Evolutionary conservation across 1,140 invertebrate species (phyloP).

Genomic region (Drosophila leontia): DNA sequence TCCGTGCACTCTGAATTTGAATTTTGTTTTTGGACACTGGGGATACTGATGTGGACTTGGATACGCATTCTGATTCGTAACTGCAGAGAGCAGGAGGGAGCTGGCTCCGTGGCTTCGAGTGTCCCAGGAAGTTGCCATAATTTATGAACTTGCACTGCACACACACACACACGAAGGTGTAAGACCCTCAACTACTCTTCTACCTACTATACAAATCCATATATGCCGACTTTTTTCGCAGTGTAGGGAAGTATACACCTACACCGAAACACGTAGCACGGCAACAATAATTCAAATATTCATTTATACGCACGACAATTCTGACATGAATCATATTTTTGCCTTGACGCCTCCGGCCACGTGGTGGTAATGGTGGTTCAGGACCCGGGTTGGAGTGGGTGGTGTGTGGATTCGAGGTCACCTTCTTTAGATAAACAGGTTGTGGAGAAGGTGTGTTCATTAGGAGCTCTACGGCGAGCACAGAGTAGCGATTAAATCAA

Average conservation of each 20-base stretch:
- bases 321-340: slow-evolving; percentile 71
- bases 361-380: not conserved
- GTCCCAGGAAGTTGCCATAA: slow-evolving; percentile 60
- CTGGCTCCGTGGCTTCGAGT: slow-evolving; percentile 35
- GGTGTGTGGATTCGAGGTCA: slow-evolving; percentile 10
- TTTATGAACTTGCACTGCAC: slow-evolving; percentile 59
- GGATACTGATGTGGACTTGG: slow-evolving; percentile 14
- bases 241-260: slow-evolving; percentile 30
- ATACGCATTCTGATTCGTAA: slow-evolving; percentile 9
- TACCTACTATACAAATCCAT: not conserved
- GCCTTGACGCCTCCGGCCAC: slow-evolving; percentile 52
- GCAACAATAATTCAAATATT: slow-evolving; percentile 71
- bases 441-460: slow-evolving; percentile 10
- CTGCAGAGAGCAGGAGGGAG: not conserved
- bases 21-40: slow-evolving; percentile 32
- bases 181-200: not conserved
- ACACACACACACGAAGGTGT: slow-evolving; percentile 1
- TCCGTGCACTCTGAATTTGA: not conserved
- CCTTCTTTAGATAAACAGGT: slow-evolving; percentile 30
- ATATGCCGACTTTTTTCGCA: not conserved
- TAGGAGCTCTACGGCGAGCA: slow-evolving; percentile 14
- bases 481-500: slow-evolving; percentile 43
- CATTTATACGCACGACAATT: slow-evolving; percentile 70
- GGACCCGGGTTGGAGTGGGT: not conserved
- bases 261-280: slow-evolving; percentile 57